Percentiles rank a stretch among this genome's conserved stretches.
Conservation (phyloP, 2,797 vertebrate species). For the Anguilla megastoma region DNA sequence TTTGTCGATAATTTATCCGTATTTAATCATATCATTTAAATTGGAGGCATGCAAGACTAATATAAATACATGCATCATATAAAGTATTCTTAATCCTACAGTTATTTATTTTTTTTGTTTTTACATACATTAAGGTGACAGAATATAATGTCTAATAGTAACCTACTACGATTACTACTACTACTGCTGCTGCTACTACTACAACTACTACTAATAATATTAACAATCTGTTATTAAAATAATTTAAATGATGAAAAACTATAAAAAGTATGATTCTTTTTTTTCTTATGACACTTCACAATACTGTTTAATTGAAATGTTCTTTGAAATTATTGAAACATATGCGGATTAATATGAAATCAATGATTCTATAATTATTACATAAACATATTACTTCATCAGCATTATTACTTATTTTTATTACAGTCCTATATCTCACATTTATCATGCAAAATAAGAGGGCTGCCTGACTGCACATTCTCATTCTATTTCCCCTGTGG, state of each 20-base stretch:
- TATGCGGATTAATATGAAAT: background rate
- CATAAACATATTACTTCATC: background rate
- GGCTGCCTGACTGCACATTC: constrained; percentile 75
- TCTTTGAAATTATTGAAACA: background rate
- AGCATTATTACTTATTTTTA: too few relatives aligned
- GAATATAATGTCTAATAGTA: background rate
- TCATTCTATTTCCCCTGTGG: constrained; percentile 76
- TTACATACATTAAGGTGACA: too few relatives aligned
- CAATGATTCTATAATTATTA: background rate
- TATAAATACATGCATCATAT: background rate
- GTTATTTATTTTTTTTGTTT: too few relatives aligned
- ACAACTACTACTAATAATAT: background rate
- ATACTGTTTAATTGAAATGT: background rate
- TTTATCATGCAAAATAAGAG: constrained; percentile 75
- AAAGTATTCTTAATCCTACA: too few relatives aligned
- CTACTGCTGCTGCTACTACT: background rate
- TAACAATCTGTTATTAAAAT: background rate
- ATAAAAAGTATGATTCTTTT: background rate
- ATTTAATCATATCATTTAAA: background rate
- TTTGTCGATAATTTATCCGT: background rate
- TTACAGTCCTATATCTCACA: too few relatives aligned
- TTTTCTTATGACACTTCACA: background rate
- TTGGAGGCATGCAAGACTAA: background rate
- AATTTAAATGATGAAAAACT: background rate
- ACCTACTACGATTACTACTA: background rate